Base-by-base conservation (phyloP, 2,797 vertebrate genomes). In the Fundulus diaphanus region DNA sequence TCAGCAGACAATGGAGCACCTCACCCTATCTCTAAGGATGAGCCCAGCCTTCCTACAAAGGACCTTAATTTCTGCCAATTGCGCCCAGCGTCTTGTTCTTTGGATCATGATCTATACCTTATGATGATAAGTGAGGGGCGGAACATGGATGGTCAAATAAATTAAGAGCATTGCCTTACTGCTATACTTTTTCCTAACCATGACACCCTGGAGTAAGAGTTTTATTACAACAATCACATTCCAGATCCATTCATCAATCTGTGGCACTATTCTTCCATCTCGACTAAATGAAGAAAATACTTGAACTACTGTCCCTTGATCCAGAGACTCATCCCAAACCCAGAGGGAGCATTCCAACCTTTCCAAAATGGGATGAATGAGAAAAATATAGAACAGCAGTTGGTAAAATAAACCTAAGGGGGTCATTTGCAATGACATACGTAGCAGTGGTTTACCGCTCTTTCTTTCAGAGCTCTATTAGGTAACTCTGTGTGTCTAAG, bases 401-500 rank as follows among this genome's bases (percentile, higher is more conserved):
- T 20, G 54, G 22, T 18, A 49, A 77, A 52, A 68, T 49, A 22
- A 69, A 57, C 7, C 52, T 70, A 22, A 24, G 12, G 2, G 16
- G 0, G n/a, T 65, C 22, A 63, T 59, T 57, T 27, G 9, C 11
- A 20, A 16, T 18, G 29, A 33, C n/a, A 57, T 37, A 33, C n/a
- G 52, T 37, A 33, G 56, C 6, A 2, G 46, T 5, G 68, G 29
- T 9, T 22, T 42, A 78, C 59, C 33, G 71, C 37, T 57, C 24
- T 12, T n/a, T 74, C 69, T 71, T 59, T 63, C 75, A 18, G 54
- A 76, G 82, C 74, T 66, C 44, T 22, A 2, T 77, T 54, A 71
- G 67, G 69, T 51, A 66, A 40, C 13, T 31, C 24, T 74, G 46
- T 2, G 70, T 78, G 72, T 77, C 57, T 82, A 35, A 88, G 72